These are phyloP conservation scores for Sialis fuliginosa DNA, from an alignment of 2,888 invertebrate genomes.

Conservation along the genomic window DNA sequence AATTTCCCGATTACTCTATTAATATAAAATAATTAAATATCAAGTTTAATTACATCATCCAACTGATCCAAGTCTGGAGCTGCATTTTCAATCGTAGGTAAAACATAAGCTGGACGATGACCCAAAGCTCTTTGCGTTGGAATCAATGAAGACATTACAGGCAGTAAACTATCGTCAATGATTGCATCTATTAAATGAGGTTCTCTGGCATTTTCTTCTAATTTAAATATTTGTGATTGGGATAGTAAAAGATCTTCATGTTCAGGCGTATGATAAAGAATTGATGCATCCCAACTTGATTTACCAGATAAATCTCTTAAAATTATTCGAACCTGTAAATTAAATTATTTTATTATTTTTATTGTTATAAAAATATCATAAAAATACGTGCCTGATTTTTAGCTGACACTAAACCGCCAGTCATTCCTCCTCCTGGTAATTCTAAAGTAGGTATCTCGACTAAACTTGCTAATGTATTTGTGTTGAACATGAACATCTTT, in stretches of 20 bases:
- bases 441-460: slow-evolving; percentile 77
- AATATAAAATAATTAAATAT: not conserved
- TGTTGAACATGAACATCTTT: slow-evolving; percentile 71
- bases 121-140: slow-evolving; percentile 48
- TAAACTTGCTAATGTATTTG: slow-evolving; percentile 68
- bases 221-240: slow-evolving; percentile 8
- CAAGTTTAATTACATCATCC: slow-evolving; percentile 54
- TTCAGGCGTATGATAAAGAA: slow-evolving; percentile 63
- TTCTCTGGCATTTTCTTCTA: not conserved
- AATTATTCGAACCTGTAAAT: slow-evolving; percentile 48
- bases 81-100: slow-evolving; percentile 66
- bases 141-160: slow-evolving; percentile 12
- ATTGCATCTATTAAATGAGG: not conserved
- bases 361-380: slow-evolving; percentile 7
- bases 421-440: slow-evolving; percentile 59
- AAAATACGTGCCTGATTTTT: slow-evolving; percentile 42
- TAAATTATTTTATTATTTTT: not conserved
- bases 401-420: slow-evolving; percentile 59
- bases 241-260: not conserved
- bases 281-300: slow-evolving; percentile 90
- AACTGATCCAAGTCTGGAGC: slow-evolving; percentile 82
- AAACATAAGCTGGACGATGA: slow-evolving; percentile 51
- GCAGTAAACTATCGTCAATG: slow-evolving; percentile 3
- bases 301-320: slow-evolving; percentile 85
- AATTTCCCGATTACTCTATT: slow-evolving; percentile 5